Percentiles rank a stretch among this genome's conserved stretches.
phyloP scores from a whole-genome alignment of 1,140 invertebrate species.

The Coptotermes formosanus region DNA sequence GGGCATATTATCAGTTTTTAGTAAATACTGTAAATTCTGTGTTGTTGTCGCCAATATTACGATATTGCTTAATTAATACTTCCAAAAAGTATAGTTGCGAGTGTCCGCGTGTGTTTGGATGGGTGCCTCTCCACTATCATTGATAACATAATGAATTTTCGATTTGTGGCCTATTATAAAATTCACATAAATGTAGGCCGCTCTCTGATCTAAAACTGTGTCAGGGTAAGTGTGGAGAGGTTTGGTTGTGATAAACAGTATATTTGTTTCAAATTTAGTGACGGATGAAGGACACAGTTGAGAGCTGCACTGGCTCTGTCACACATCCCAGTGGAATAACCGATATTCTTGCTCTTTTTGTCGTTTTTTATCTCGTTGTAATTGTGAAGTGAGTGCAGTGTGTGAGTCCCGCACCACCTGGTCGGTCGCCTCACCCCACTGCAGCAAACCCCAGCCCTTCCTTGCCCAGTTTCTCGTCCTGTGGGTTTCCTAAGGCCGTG shows the following conservation, averaged over 20 bases:
- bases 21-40: not conserved
- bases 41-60: constrained; percentile 1
- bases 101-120: not conserved
- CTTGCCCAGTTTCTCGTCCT: no score
- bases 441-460: not conserved
- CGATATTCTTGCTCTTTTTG: not conserved
- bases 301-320: not conserved
- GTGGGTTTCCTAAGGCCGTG: not conserved
- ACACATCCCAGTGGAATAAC: not conserved
- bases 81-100: not conserved
- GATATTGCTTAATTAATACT: not conserved
- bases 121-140: not conserved
- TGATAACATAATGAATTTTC: not conserved
- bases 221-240: not conserved
- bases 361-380: not conserved
- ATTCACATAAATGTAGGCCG: not conserved
- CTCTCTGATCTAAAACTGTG: not conserved
- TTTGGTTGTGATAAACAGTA: not conserved
- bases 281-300: no score
- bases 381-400: not conserved
- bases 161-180: not conserved
- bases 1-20: not conserved
- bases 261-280: not conserved
- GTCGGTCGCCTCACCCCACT: not conserved
- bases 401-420: not conserved